Evolutionary conservation across 2,797 vertebrate species (phyloP), one percentile per base, ranked within the genome.

Genomic region (Astyanax mexicanus): DNA sequence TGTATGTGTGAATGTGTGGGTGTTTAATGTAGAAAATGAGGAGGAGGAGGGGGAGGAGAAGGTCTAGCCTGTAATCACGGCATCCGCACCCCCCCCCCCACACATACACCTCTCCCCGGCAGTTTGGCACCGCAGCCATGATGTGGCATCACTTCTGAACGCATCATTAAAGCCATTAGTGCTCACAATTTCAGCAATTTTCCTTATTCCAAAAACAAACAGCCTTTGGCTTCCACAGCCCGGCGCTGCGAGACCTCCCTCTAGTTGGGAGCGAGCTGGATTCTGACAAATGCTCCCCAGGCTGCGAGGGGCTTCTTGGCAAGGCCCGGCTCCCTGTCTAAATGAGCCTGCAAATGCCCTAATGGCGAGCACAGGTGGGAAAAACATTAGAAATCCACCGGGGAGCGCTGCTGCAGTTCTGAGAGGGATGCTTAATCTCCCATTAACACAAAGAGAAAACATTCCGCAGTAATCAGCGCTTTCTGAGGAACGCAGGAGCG

Each of bases 171-270:
- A 68, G 71, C 78, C 82, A 85, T 85, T 87, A 87, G 70, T 66
- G 84, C 81, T 86, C 58, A 58, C 71, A 86, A 87, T 84, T 84
- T 74, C 75, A 42, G 86, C 81, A 81, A 88, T 88, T 89, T 78
- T 79, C 83, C 86, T 86, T 80, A 87, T 88, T 89, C 86, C 82
- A 83, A 84, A 89, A 88, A 83, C 69, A 91, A 92, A 92, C 79
- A 90, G 66, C 80, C 71, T 65, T 68, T 49, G 78, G 80, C 75
- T 81, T 88, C 81, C 75, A 81, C 77, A 70, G 72, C 61, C 74
- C 77, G 86, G 79, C 11, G 77, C 80, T 81, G 67, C 12, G 19
- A 87, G 86, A 84, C 86, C 75, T 77, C 78, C 58, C 38, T 80
- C 60, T 72, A 60, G 70, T 85, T 84, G 61, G 61, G 42, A 38